Evolutionary conservation across 2,888 invertebrate genomes (phyloP), one percentile per base, ranked within the genome.

Genomic region (Caenorhabditis afra): DNA sequence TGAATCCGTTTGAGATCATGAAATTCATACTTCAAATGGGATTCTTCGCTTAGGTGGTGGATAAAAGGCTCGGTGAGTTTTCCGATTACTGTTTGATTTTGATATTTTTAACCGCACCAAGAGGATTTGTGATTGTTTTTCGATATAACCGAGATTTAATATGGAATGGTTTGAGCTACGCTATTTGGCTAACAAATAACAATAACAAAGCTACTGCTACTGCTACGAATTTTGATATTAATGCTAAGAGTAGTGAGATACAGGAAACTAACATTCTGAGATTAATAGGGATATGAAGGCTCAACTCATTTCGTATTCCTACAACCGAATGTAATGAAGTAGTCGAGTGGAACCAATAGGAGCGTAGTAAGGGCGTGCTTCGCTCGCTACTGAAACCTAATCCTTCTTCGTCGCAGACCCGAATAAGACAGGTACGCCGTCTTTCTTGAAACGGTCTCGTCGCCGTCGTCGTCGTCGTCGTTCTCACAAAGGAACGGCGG

Each of bases 351-450:
- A 14, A 14, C 52, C 52, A 65, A 22, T 23, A 57, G 55, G 22
- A 41, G 58, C 23, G 20, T 16, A 18, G 23, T 11, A 52, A 41
- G 16, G 7, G 55, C n/a, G 55, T 59, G n/a, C n/a, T n/a, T n/a
- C n/a, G n/a, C n/a, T 16, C 49, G 57, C 44, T 22, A 35, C 47
- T 59, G 66, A 29, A 39, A 53, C 50, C 65, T 29, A 37, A 52
- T 23, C 45, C 52, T 18, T 12, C 41, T 3, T 10, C 29, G 29
- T 23, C 29, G 14, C 37, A n/a, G 62, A 5, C 35, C 39, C 0
- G 20, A 35, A 35, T 18, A 55, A 55, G 39, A 23, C 39, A 58
- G 12, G 58, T 23, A 29, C 18, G 41, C 11, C 41, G 23, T 22
- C 39, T 58, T n/a, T 18, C 44, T 57, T 39, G n/a, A 58, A 58